Conservation (phyloP, 2,888 invertebrate species). For the Erpobdella octoculata region DNA sequence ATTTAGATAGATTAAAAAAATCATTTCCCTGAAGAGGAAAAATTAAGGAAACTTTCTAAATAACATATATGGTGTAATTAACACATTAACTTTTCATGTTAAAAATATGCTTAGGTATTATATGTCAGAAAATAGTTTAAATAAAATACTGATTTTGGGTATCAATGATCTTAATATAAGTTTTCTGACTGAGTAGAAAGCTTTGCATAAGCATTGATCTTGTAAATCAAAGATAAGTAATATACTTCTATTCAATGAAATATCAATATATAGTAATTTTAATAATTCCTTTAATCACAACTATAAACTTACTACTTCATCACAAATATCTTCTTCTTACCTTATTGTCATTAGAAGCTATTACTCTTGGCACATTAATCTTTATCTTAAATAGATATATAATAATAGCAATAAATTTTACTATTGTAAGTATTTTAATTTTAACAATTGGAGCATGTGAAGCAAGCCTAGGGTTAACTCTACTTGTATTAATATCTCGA, state of each 20-base stretch:
- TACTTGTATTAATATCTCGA: conserved; percentile 61
- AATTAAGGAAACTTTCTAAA: conserved; percentile 28
- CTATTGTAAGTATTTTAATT: conserved; percentile 35
- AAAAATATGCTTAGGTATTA: conserved; percentile 22
- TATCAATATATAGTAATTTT: conserved; percentile 25
- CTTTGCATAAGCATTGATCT: conserved; percentile 37
- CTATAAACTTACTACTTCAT: conserved; percentile 32
- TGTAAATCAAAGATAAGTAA: conserved; percentile 39
- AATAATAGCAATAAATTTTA: not conserved
- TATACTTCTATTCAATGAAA: conserved; percentile 31
- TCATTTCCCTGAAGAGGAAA: conserved; percentile 37
- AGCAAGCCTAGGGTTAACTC: conserved; percentile 60
- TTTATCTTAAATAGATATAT: conserved; percentile 23
- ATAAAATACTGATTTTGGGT: conserved; percentile 37
- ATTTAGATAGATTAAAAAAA: conserved; percentile 38
- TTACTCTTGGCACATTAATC: conserved; percentile 32
- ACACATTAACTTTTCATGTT: conserved; percentile 36
- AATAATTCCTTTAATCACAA: not conserved
- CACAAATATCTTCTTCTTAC: conserved; percentile 37
- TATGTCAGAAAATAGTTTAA: conserved; percentile 38
- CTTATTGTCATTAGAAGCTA: conserved; percentile 36
- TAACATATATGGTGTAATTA: conserved; percentile 36
- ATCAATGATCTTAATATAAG: conserved; percentile 32
- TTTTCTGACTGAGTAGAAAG: conserved; percentile 25
- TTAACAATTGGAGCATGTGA: conserved; percentile 57